A percentile compares a stretch with the other conserved stretches of the same genome.
Evolutionary conservation across 2,113 vertebrate species (phyloP).

Genomic region (Entosphenus tridentatus): DNA sequence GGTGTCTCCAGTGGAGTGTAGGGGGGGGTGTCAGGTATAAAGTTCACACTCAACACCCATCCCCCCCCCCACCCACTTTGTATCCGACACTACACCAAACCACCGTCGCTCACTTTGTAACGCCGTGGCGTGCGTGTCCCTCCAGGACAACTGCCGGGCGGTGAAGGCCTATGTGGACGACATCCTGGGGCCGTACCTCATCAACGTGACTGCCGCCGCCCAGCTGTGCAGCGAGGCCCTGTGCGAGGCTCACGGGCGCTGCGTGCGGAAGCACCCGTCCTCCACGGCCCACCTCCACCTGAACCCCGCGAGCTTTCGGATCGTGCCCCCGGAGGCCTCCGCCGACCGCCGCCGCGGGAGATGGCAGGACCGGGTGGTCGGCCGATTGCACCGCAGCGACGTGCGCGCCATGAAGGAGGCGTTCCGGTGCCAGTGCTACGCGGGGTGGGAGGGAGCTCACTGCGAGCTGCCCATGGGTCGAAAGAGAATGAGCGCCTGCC

Average conservation of each 20-base stretch:
- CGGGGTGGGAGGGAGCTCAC: constrained; percentile 49
- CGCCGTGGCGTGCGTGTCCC: background rate
- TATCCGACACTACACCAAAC: too few relatives aligned
- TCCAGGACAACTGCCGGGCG: constrained; percentile 40
- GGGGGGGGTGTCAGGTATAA: too few relatives aligned
- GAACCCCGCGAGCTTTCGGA: constrained; percentile 31
- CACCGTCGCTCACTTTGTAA: too few relatives aligned
- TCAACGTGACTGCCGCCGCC: constrained; percentile 60
- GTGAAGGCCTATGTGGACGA: constrained; percentile 45
- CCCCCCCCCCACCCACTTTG: too few relatives aligned
- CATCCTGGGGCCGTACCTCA: constrained; percentile 40
- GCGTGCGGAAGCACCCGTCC: constrained; percentile 32
- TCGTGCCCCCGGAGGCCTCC: constrained; percentile 12
- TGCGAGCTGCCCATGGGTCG: constrained; percentile 31
- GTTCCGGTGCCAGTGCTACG: constrained; percentile 59
- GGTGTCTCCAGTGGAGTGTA: too few relatives aligned
- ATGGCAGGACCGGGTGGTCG: constrained; percentile 21
- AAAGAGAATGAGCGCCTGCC: too few relatives aligned
- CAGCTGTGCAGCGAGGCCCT: constrained; percentile 54
- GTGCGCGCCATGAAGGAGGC: constrained; percentile 38
- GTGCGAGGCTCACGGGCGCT: constrained; percentile 56
- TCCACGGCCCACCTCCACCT: constrained; percentile 43
- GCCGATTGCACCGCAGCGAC: constrained; percentile 23
- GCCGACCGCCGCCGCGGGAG: constrained; percentile 6
- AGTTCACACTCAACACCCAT: too few relatives aligned